Evolutionary conservation across 2,113 vertebrate genomes (phyloP).

Genomic region (Raja brachyura): DNA sequence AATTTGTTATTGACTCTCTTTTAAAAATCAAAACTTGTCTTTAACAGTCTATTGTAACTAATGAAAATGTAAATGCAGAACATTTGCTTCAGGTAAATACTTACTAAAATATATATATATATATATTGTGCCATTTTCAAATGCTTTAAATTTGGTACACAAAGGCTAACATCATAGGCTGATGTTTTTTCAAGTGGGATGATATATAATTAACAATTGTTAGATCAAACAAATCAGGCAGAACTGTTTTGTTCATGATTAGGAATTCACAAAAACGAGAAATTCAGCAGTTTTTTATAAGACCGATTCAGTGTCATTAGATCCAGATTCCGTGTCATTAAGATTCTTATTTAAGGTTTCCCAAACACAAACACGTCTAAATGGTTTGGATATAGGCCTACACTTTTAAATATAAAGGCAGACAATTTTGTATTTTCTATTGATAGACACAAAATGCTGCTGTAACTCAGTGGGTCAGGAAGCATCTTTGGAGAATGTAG

Average conservation of each 20-base stretch:
- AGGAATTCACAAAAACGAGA: background rate
- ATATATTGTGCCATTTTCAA: background rate
- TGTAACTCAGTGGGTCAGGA: too few species aligned
- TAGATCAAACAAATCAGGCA: background rate
- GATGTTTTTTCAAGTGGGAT: background rate
- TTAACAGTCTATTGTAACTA: background rate
- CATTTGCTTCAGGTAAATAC: background rate
- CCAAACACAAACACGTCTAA: background rate
- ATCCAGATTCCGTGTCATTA: background rate
- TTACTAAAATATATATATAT: background rate
- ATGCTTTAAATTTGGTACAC: background rate
- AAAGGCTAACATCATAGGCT: background rate
- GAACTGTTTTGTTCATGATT: background rate
- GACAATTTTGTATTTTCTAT: background rate
- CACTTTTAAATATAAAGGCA: background rate
- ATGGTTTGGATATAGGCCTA: background rate
- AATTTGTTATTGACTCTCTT: background rate
- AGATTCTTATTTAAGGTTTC: background rate
- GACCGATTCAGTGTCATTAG: background rate
- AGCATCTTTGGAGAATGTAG: too few species aligned
- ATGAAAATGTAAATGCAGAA: background rate
- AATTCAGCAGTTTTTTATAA: background rate
- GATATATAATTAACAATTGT: background rate
- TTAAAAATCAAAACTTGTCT: background rate
- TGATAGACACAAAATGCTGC: too few species aligned